These are phyloP conservation scores for Heliconius ismenius DNA, from an alignment of 2,888 invertebrate genomes.

Conservation along the genomic window DNA sequence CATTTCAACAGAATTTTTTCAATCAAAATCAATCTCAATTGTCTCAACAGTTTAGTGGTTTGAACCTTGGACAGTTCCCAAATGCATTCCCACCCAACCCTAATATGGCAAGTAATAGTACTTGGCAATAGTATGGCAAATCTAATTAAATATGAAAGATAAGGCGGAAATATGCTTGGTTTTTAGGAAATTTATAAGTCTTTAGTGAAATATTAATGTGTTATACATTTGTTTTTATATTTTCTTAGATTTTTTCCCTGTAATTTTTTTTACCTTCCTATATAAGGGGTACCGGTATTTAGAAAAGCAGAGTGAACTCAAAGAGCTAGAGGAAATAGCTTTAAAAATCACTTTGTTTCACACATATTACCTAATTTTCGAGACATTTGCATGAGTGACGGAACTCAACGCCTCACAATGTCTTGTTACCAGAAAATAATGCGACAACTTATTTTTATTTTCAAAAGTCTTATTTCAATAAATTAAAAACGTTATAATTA, in stretches of 20 bases:
- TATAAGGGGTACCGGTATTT: too few species aligned
- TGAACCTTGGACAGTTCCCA: slow-evolving; percentile 74
- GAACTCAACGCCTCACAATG: too few species aligned
- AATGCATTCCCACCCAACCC: slow-evolving; percentile 66
- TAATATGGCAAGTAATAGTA: slow-evolving; percentile 71
- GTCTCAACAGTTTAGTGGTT: slow-evolving; percentile 67
- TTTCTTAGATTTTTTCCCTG: background rate
- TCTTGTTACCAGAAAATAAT: too few species aligned
- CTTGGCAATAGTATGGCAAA: slow-evolving; percentile 67
- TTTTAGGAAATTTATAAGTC: background rate
- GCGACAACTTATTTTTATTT: too few species aligned
- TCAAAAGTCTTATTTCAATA: background rate
- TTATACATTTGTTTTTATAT: background rate
- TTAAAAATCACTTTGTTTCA: too few species aligned
- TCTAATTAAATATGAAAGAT: slow-evolving; percentile 32
- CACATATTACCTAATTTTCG: too few species aligned
- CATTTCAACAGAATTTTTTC: slow-evolving; percentile 53
- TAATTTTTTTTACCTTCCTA: too few species aligned
- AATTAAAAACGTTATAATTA: background rate
- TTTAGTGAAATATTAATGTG: slow-evolving; percentile 16
- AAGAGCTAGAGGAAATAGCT: too few species aligned
- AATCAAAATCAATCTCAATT: slow-evolving; percentile 50
- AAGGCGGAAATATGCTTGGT: slow-evolving; percentile 29
- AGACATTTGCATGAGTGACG: too few species aligned
- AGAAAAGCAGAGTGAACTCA: too few species aligned